These are phyloP conservation scores for Trinectes maculatus DNA, from an alignment of 2,113 vertebrate species.

Conservation along the genomic window DNA sequence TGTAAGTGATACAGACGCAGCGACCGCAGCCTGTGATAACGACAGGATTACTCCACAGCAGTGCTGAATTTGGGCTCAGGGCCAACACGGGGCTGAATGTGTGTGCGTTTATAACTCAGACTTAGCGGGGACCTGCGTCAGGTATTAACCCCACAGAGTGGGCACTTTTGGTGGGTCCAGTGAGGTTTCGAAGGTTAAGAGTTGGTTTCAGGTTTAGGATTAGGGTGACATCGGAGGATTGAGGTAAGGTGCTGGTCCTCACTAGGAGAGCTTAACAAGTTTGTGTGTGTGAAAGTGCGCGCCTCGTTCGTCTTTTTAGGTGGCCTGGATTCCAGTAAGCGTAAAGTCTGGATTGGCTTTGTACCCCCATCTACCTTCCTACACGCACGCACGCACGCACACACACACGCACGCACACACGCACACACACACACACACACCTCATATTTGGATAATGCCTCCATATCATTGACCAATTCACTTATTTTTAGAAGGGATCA, in stretches of 20 bases:
- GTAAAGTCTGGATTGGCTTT: slow-evolving; percentile 46
- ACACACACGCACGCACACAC: slow-evolving; percentile 6
- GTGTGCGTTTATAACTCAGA: no score
- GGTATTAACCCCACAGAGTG: background rate
- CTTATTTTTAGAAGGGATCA: slow-evolving; percentile 70
- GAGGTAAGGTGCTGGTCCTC: no score
- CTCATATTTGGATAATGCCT: slow-evolving; percentile 53
- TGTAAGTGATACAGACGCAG: slow-evolving; percentile 62
- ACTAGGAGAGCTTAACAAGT: background rate
- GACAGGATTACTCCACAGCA: slow-evolving; percentile 61
- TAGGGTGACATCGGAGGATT: no score
- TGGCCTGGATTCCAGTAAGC: slow-evolving; percentile 70
- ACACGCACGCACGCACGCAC: slow-evolving; percentile 8
- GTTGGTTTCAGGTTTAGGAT: no score
- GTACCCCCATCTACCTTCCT: slow-evolving; percentile 34
- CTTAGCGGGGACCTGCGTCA: background rate
- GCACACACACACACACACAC: slow-evolving; percentile 6
- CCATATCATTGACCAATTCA: slow-evolving; percentile 63
- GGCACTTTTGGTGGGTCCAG: background rate
- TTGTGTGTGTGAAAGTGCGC: slow-evolving; percentile 17
- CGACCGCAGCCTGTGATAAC: slow-evolving; percentile 59
- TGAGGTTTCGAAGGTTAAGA: no score
- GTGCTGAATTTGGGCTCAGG: slow-evolving; percentile 55
- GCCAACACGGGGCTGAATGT: slow-evolving; percentile 28
- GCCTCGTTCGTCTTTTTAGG: slow-evolving; percentile 57